Conservation (phyloP, 1,140 invertebrate genomes). For the Dendrolimus punctatus region DNA sequence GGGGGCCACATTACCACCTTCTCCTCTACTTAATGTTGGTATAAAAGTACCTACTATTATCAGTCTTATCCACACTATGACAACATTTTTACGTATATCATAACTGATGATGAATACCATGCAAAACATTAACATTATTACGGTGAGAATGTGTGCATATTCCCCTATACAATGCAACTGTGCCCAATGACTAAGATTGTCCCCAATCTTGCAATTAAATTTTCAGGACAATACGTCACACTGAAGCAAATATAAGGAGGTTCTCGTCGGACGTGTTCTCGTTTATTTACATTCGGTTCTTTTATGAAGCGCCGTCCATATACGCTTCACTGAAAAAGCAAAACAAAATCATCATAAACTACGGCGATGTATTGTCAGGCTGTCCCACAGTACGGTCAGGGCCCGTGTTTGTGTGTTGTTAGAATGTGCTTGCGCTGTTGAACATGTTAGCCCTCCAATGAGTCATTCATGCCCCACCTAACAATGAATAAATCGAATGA, state of each 20-base stretch:
- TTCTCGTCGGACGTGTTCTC: conserved; percentile 29
- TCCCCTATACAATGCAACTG: conserved; percentile 68
- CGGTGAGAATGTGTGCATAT: conserved; percentile 47
- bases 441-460: conserved; percentile 16
- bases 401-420: conserved; percentile 8
- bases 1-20: too few species aligned
- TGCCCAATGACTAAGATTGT: conserved; percentile 61
- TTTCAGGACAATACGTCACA: conserved; percentile 64
- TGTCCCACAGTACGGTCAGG: conserved; percentile 4
- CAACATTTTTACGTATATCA: too few species aligned
- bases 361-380: conserved; percentile 21
- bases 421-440: conserved; percentile 13
- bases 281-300: conserved; percentile 47
- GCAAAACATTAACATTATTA: conserved; percentile 25
- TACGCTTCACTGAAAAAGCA: conserved; percentile 45
- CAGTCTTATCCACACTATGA: too few species aligned
- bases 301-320: conserved; percentile 44
- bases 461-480: conserved; percentile 15
- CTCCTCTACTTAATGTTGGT: too few species aligned
- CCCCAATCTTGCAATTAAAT: conserved; percentile 30
- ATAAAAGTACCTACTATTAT: too few species aligned
- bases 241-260: conserved; percentile 59
- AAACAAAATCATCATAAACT: conserved; percentile 25
- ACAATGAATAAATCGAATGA: conserved; percentile 23
- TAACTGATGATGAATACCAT: conserved; percentile 22